A percentile compares a stretch with the other conserved stretches of the same genome.
These are phyloP conservation scores for Julus scandinavius DNA, from an alignment of 2,888 invertebrate genomes.

Conservation along the genomic window DNA sequence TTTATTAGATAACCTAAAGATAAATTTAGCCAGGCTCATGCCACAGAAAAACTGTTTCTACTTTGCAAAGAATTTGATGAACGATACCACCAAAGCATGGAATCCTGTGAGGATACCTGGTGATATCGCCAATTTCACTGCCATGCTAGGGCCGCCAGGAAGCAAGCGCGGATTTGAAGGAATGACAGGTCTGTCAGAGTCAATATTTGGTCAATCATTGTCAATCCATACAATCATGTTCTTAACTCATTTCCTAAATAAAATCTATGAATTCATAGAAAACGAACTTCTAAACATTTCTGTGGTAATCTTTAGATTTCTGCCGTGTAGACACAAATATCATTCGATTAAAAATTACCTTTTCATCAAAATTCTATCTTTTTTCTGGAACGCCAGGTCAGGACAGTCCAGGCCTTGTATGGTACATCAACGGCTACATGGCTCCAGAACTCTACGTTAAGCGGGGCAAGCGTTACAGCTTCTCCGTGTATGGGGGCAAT, in stretches of 20 bases:
- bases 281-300: too few species aligned
- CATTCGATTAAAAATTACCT: neutral
- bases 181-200: conserved; percentile 70
- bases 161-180: conserved; percentile 82
- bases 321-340: neutral
- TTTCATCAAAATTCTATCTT: neutral
- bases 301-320: neutral
- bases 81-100: conserved; percentile 67
- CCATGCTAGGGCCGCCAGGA: conserved; percentile 86
- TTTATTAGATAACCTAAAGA: conserved; percentile 70
- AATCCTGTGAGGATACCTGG: conserved; percentile 68
- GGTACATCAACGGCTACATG: conserved; percentile 92
- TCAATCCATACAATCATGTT: too few species aligned
- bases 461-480: conserved; percentile 84
- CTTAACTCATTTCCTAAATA: too few species aligned
- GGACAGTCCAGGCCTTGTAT: conserved; percentile 74
- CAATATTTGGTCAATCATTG: neutral
- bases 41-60: conserved; percentile 78
- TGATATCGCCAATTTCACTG: conserved; percentile 80
- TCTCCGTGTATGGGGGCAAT: conserved; percentile 84
- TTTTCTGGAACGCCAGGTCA: neutral
- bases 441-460: conserved; percentile 88
- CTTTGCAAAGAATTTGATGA: conserved; percentile 71
- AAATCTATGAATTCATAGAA: too few species aligned
- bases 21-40: conserved; percentile 76